phyloP scores from a whole-genome alignment of 2,113 vertebrate species.

The Petrocephalus microphthalmus region DNA sequence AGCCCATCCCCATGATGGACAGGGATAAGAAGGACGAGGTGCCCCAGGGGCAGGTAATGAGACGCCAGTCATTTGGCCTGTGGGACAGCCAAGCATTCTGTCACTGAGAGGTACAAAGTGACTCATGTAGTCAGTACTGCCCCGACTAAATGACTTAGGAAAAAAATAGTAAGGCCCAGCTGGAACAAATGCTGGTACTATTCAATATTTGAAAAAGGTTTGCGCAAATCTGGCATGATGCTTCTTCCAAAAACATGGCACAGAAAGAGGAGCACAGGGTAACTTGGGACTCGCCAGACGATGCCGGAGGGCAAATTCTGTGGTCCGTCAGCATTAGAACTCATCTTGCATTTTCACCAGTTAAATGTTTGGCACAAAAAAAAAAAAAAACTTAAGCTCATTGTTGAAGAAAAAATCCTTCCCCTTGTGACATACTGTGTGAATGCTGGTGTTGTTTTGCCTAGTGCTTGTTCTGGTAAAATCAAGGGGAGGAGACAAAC shows the following conservation, averaged over 20 bases:
- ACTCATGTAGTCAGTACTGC: neutral
- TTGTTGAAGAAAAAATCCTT: neutral
- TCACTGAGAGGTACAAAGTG: neutral
- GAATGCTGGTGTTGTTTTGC: neutral
- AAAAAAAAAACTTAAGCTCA: neutral
- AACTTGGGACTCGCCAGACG: neutral
- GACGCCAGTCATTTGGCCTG: neutral
- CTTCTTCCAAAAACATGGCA: neutral
- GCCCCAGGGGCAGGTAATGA: conserved; percentile 88
- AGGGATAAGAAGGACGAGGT: conserved; percentile 90
- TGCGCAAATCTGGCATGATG: neutral
- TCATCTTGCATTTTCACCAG: neutral
- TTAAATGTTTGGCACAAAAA: neutral
- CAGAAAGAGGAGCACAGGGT: neutral
- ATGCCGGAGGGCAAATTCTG: neutral
- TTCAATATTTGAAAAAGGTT: neutral
- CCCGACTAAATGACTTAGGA: neutral
- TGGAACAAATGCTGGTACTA: neutral
- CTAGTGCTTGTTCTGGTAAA: neutral
- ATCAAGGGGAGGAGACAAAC: neutral
- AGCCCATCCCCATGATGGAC: conserved; percentile 98
- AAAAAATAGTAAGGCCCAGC: neutral
- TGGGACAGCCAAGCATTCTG: neutral
- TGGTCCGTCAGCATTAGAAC: neutral
- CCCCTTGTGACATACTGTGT: neutral